Percentiles rank a stretch among this genome's conserved stretches.
phyloP scores from a whole-genome alignment of 1,140 invertebrate genomes.

The Drosophila bipectinata region DNA sequence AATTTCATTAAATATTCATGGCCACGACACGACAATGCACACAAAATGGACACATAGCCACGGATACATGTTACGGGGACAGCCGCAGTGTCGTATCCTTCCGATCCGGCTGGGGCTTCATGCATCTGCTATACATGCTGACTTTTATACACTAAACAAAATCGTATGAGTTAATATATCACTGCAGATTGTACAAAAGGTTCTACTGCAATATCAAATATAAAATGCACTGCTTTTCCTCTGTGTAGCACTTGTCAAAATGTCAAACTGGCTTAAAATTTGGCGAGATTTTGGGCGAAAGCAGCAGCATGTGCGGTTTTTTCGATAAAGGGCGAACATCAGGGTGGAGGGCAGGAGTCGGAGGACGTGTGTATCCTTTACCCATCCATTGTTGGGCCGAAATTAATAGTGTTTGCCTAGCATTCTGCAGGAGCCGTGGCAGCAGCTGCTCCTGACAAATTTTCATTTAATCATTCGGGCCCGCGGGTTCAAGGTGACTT shows the following conservation, averaged over 20 bases:
- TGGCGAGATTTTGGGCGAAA: slow-evolving; percentile 22
- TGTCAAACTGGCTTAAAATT: slow-evolving; percentile 53
- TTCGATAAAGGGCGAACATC: slow-evolving; percentile 29
- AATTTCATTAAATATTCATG: slow-evolving; percentile 82
- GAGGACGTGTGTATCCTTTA: slow-evolving; percentile 10
- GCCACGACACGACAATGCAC: slow-evolving; percentile 64
- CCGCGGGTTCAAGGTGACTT: slow-evolving; percentile 50
- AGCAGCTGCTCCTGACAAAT: slow-evolving; percentile 69
- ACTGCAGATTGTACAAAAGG: too few species aligned
- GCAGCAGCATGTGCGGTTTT: slow-evolving; percentile 30
- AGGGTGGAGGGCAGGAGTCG: background rate
- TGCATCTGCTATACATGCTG: background rate
- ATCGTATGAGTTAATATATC: background rate
- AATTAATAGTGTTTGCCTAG: slow-evolving; percentile 64
- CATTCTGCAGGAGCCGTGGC: slow-evolving; percentile 16
- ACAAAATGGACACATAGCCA: slow-evolving; percentile 26
- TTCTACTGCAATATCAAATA: too few species aligned
- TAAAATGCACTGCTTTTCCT: background rate
- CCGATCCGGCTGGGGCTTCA: slow-evolving; percentile 1
- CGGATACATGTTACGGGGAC: slow-evolving; percentile 17
- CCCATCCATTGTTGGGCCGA: slow-evolving; percentile 35
- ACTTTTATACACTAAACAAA: background rate
- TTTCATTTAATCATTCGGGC: slow-evolving; percentile 72
- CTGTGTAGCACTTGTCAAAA: slow-evolving; percentile 35
- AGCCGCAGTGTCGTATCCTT: slow-evolving; percentile 28